phyloP scores from a whole-genome alignment of 2,888 invertebrate genomes.

The Latrodectus elegans region DNA sequence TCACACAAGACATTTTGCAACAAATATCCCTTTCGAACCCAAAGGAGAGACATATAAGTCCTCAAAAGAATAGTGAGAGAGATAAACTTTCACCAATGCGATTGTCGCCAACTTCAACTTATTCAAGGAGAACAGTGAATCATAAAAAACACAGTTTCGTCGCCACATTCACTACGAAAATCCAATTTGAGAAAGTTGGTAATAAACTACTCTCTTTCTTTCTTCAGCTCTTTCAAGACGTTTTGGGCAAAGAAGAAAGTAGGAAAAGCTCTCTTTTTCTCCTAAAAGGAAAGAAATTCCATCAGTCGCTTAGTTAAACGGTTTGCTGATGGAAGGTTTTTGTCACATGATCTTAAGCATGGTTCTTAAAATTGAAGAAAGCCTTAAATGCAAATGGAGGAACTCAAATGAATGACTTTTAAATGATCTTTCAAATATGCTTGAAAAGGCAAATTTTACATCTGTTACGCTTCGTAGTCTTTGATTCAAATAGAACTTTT shows the following conservation, averaged over 20 bases:
- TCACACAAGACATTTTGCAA: not conserved
- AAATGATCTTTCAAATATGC: not conserved
- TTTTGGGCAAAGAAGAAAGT: not conserved
- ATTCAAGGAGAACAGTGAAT: conserved; percentile 21
- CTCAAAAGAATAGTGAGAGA: not conserved
- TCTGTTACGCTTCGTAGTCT: too few relatives aligned
- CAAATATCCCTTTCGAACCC: not conserved
- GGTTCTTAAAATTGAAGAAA: conserved; percentile 12
- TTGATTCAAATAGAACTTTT: too few relatives aligned
- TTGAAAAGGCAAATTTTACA: too few relatives aligned
- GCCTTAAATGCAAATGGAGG: not conserved
- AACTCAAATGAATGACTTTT: not conserved
- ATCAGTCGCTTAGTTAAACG: not conserved
- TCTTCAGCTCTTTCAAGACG: not conserved
- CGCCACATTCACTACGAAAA: conserved; percentile 30
- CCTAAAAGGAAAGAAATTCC: not conserved
- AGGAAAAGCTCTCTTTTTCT: too few relatives aligned
- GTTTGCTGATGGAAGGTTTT: conserved; percentile 50
- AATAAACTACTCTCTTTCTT: conserved; percentile 32
- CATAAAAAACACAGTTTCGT: conserved; percentile 38
- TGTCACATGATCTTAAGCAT: conserved; percentile 36
- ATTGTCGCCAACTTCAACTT: conserved; percentile 11
- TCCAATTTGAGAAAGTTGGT: conserved; percentile 48
- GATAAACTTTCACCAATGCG: not conserved
- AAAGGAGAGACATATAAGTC: not conserved